These are phyloP conservation scores for Thalassoma bifasciatum DNA, from an alignment of 2,113 vertebrate species.

Conservation along the genomic window DNA sequence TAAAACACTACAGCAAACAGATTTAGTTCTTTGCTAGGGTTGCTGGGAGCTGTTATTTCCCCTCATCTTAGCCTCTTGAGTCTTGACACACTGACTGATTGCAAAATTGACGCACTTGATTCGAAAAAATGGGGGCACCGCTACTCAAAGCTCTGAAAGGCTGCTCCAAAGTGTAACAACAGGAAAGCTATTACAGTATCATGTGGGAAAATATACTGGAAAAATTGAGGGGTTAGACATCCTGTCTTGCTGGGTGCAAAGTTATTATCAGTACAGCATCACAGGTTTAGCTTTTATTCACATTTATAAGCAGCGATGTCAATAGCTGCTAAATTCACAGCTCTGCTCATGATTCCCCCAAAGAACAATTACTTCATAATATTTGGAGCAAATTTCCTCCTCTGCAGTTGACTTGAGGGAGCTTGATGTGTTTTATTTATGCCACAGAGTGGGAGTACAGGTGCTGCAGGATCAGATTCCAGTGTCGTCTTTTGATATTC, in stretches of 20 bases:
- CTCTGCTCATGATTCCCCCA: conserved; percentile 18
- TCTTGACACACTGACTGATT: conserved; percentile 14
- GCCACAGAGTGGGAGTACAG: conserved; percentile 35
- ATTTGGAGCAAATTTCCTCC: conserved; percentile 28
- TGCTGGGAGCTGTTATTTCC: conserved; percentile 6
- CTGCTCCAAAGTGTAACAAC: conserved; percentile 35
- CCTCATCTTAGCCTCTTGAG: neutral
- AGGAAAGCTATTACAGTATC: neutral
- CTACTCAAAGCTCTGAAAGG: conserved; percentile 15
- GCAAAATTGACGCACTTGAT: conserved; percentile 15
- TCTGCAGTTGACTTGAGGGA: conserved; percentile 25
- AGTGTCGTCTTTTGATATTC: conserved; percentile 37
- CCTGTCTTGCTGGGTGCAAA: neutral
- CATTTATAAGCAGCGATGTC: conserved; percentile 21
- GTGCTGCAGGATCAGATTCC: conserved; percentile 29
- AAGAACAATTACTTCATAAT: conserved; percentile 36
- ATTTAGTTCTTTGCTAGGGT: conserved; percentile 28
- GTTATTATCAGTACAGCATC: conserved; percentile 10
- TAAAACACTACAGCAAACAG: conserved; percentile 21
- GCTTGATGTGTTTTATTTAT: conserved; percentile 22
- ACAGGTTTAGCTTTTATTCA: conserved; percentile 32
- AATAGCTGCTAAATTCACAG: conserved; percentile 29
- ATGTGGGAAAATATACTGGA: neutral
- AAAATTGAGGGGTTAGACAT: conserved; percentile 12
- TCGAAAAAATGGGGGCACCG: conserved; percentile 18